Conservation (phyloP, 2,888 invertebrate genomes). For the Drosophila subquinaria region DNA sequence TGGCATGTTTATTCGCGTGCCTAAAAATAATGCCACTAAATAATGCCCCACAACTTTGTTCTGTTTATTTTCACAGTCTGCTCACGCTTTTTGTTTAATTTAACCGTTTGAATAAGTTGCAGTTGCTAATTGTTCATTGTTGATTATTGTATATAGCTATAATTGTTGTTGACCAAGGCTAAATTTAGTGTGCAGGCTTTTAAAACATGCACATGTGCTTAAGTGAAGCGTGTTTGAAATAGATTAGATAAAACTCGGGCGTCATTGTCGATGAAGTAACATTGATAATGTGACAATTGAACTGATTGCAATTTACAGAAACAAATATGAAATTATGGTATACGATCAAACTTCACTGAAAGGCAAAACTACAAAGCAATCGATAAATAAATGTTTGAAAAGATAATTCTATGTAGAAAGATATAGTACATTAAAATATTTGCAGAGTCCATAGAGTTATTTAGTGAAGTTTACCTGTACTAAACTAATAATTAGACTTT, state of each 20-base stretch:
- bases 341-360: not conserved
- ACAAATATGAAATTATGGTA: not conserved
- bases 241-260: slow-evolving; percentile 57
- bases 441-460: not conserved
- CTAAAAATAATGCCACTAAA: slow-evolving; percentile 46
- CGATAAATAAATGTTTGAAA: not conserved
- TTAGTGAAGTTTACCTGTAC: too few species aligned
- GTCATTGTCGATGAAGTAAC: slow-evolving; percentile 27
- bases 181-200: slow-evolving; percentile 34
- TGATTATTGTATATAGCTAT: slow-evolving; percentile 17
- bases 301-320: slow-evolving; percentile 14
- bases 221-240: slow-evolving; percentile 10
- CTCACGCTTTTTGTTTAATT: slow-evolving; percentile 36
- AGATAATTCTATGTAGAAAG: not conserved
- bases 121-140: slow-evolving; percentile 25
- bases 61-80: slow-evolving; percentile 39
- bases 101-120: slow-evolving; percentile 41
- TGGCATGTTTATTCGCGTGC: slow-evolving; percentile 43
- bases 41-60: slow-evolving; percentile 25
- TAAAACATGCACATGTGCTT: slow-evolving; percentile 21
- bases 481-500: too few species aligned
- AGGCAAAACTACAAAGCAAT: not conserved
- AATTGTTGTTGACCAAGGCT: slow-evolving; percentile 24
- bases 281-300: slow-evolving; percentile 35
- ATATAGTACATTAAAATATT: not conserved